A percentile compares a stretch with the other conserved stretches of the same genome.
Conservation (phyloP, 2,888 invertebrate species). For the Napeogenes sylphis region DNA sequence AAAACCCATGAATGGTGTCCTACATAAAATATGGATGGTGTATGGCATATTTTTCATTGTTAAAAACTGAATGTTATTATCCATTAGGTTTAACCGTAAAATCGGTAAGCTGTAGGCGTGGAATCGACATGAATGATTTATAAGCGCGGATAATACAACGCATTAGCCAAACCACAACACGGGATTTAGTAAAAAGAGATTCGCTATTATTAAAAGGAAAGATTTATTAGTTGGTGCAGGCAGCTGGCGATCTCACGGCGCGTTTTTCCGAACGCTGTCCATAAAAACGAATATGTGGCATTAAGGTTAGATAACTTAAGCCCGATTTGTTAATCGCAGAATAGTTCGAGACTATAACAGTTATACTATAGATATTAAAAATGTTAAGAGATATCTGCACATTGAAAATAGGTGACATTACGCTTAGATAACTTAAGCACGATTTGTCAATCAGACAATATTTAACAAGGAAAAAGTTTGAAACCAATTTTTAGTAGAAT, state of each 20-base stretch:
- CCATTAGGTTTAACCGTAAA: constrained; percentile 37
- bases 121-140: constrained; percentile 69
- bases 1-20: background rate
- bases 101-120: constrained; percentile 41
- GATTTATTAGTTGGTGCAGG: constrained; percentile 50
- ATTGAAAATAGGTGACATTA: too few species aligned
- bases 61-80: constrained; percentile 31
- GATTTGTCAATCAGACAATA: too few species aligned
- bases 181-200: constrained; percentile 63
- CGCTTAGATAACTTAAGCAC: too few species aligned
- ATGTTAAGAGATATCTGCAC: too few species aligned
- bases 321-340: too few species aligned
- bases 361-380: too few species aligned
- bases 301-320: too few species aligned
- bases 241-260: constrained; percentile 37
- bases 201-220: constrained; percentile 48
- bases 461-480: too few species aligned
- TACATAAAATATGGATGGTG: constrained; percentile 4
- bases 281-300: constrained; percentile 40
- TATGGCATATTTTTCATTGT: constrained; percentile 20
- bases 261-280: constrained; percentile 43
- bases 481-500: too few species aligned
- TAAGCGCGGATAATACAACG: constrained; percentile 58
- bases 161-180: constrained; percentile 65
- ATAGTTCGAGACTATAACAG: too few species aligned